Conservation (phyloP, 1,140 invertebrate species). For the Drosophila kohkoa region DNA sequence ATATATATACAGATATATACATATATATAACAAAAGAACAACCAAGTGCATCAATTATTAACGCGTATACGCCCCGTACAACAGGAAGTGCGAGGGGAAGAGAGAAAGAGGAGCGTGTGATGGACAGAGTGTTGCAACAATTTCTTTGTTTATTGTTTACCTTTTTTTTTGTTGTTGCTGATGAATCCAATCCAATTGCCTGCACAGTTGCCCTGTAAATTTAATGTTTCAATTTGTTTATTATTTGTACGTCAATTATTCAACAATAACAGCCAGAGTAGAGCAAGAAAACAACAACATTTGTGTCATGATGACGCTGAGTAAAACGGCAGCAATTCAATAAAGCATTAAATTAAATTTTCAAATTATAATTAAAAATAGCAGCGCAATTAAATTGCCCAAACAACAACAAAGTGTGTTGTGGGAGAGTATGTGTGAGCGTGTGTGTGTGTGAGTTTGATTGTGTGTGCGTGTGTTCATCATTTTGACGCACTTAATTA, state of each 20-base stretch:
- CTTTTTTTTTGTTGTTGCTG: slow-evolving; percentile 25
- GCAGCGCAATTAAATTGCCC: slow-evolving; percentile 31
- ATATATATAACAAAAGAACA: slow-evolving; percentile 39
- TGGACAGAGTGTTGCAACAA: slow-evolving; percentile 16
- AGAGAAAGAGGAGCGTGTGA: not conserved
- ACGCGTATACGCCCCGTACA: slow-evolving; percentile 48
- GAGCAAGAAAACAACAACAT: not conserved
- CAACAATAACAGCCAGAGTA: slow-evolving; percentile 27
- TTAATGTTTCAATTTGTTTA: slow-evolving; percentile 64
- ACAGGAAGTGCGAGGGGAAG: slow-evolving; percentile 9
- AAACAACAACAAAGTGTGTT: slow-evolving; percentile 30
- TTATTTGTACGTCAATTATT: slow-evolving; percentile 65
- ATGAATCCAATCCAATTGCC: slow-evolving; percentile 61
- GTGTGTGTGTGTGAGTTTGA: not conserved
- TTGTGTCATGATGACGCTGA: slow-evolving; percentile 3
- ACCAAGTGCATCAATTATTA: slow-evolving; percentile 59
- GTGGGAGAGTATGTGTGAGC: not conserved
- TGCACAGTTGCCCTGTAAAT: slow-evolving; percentile 42
- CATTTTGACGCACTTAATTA: slow-evolving; percentile 61
- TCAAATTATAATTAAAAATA: slow-evolving; percentile 47
- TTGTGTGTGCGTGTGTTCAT: slow-evolving; percentile 4
- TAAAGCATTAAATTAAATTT: slow-evolving; percentile 67
- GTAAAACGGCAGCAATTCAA: slow-evolving; percentile 22
- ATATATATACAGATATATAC: not conserved
- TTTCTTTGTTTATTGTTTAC: slow-evolving; percentile 60